Conservation (phyloP, 2,113 vertebrate species). For the Corythaixoides concolor region DNA sequence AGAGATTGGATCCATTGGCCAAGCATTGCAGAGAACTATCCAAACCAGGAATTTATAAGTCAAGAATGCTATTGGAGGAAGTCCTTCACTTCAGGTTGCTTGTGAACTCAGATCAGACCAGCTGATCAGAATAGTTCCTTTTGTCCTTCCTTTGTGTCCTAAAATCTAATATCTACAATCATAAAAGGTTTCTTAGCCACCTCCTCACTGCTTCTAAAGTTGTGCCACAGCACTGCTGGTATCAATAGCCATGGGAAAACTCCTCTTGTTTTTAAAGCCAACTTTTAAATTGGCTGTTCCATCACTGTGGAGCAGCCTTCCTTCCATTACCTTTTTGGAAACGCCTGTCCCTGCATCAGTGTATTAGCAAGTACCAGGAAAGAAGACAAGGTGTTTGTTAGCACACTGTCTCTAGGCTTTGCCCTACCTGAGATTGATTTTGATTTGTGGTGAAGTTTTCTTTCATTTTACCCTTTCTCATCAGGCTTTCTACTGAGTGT, state of each 20-base stretch:
- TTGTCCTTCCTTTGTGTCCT: neutral
- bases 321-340: accelerated
- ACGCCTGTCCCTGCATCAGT: neutral
- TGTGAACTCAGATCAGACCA: neutral
- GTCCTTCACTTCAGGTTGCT: neutral
- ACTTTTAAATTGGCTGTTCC: neutral
- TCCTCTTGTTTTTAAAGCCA: neutral
- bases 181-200: neutral
- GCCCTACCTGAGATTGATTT: neutral
- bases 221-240: neutral
- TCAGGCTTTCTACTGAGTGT: neutral
- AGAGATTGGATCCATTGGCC: neutral
- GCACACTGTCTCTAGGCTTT: neutral
- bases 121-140: neutral
- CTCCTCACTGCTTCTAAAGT: neutral
- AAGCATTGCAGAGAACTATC: neutral
- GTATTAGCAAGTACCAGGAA: neutral
- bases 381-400: neutral
- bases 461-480: neutral
- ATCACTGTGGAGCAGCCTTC: neutral
- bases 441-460: neutral
- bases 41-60: neutral
- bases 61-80: neutral
- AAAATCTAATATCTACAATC: neutral
- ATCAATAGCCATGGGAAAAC: neutral